phyloP scores from a whole-genome alignment of 1,140 invertebrate genomes.

The Monomorium pharaonis region DNA sequence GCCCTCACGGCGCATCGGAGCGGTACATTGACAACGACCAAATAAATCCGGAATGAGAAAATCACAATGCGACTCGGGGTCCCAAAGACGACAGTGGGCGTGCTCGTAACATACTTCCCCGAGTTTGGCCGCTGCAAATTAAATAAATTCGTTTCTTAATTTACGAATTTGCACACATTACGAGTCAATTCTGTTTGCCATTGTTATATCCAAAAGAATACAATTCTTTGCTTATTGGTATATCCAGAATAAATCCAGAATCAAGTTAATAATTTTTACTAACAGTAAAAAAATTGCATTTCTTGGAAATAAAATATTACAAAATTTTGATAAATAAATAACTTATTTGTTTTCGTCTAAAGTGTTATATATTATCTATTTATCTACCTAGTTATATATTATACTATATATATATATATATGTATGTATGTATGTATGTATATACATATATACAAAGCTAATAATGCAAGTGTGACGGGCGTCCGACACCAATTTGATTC shows the following conservation, averaged over 20 bases:
- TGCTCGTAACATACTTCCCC: slow-evolving; percentile 96
- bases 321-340: background rate
- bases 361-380: too few species aligned
- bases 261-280: background rate
- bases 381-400: too few species aligned
- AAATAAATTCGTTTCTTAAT: background rate
- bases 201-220: background rate
- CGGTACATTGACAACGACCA: slow-evolving; percentile 93
- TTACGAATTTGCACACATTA: background rate
- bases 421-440: too few species aligned
- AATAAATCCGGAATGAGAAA: slow-evolving; percentile 95
- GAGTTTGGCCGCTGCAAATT: slow-evolving; percentile 91
- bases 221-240: background rate
- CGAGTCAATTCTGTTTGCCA: background rate
- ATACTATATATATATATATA: too few species aligned
- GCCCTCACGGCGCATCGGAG: slow-evolving; percentile 88
- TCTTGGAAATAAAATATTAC: background rate
- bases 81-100: slow-evolving; percentile 93
- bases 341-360: too few species aligned
- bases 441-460: too few species aligned
- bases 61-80: slow-evolving; percentile 93
- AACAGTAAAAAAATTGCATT: background rate
- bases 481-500: too few species aligned
- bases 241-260: background rate
- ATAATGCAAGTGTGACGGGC: too few species aligned